Percentiles rank a stretch among this genome's conserved stretches.
Conservation (phyloP, 2,888 invertebrate genomes). For the Smittia aterrima region DNA sequence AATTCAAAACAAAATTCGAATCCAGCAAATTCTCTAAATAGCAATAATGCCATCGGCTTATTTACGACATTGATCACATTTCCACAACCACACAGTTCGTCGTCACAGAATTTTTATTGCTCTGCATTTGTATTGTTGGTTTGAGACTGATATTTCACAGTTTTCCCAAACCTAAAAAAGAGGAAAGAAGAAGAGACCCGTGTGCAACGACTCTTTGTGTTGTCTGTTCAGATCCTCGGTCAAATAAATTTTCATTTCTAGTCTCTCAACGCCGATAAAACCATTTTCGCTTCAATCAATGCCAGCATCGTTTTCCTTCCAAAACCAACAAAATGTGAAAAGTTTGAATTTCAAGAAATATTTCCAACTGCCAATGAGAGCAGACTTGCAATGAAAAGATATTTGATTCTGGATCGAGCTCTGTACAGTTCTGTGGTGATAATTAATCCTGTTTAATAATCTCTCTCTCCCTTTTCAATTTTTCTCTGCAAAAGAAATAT, state of each 20-base stretch:
- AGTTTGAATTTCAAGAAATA: background rate
- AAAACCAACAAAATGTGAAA: background rate
- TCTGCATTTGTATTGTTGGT: constrained; percentile 59
- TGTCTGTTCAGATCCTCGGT: constrained; percentile 22
- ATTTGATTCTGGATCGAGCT: constrained; percentile 40
- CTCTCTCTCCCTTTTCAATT: background rate
- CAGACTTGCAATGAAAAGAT: constrained; percentile 36
- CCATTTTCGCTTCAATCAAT: background rate
- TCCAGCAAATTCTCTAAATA: background rate
- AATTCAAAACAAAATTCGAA: constrained; percentile 12
- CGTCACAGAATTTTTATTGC: constrained; percentile 57
- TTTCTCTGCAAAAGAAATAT: background rate
- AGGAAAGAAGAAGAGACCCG: constrained; percentile 4
- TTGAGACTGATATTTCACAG: constrained; percentile 44
- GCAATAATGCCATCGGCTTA: constrained; percentile 10
- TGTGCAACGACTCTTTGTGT: constrained; percentile 15
- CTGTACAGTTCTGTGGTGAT: constrained; percentile 22
- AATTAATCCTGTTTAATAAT: constrained; percentile 13
- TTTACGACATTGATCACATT: constrained; percentile 38
- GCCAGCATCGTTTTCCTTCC: background rate
- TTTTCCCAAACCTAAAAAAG: constrained; percentile 40
- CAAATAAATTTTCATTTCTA: constrained; percentile 38
- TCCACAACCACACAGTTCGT: constrained; percentile 44
- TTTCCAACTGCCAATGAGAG: background rate
- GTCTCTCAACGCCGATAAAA: constrained; percentile 20